Conservation (phyloP, 2,797 vertebrate genomes). For the Setipinna tenuifilis region DNA sequence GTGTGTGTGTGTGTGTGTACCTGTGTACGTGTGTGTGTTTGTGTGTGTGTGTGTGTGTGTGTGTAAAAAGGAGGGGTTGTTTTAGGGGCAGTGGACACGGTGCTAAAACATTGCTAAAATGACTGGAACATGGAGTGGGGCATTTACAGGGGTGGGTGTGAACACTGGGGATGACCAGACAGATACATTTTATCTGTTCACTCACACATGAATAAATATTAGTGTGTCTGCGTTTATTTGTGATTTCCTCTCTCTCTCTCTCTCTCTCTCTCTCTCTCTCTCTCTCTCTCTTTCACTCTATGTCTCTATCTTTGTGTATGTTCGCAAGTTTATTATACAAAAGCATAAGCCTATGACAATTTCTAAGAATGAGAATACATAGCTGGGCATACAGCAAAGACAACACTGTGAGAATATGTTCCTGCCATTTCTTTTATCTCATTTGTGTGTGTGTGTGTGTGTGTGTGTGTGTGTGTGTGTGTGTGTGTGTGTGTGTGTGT, state of each 20-base stretch:
- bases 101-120: conserved; percentile 43
- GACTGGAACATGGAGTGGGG: conserved; percentile 33
- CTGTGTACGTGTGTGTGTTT: conserved; percentile 29
- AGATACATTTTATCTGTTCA: conserved; percentile 11
- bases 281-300: too few species aligned
- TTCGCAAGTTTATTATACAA: too few species aligned
- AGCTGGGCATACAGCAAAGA: too few species aligned
- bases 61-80: not conserved
- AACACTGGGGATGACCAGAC: conserved; percentile 34
- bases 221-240: not conserved
- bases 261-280: too few species aligned
- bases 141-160: conserved; percentile 45
- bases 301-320: too few species aligned
- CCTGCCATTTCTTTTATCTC: too few species aligned
- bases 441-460: not conserved
- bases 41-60: conserved; percentile 41
- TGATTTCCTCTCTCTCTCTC: too few species aligned
- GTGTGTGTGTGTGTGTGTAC: conserved; percentile 30
- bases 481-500: not conserved
- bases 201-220: conserved; percentile 6
- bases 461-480: not conserved
- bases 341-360: too few species aligned
- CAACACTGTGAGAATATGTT: too few species aligned
- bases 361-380: too few species aligned
- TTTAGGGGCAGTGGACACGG: conserved; percentile 28